phyloP scores from a whole-genome alignment of 1,140 invertebrate genomes.

The Drosophila sp. region DNA sequence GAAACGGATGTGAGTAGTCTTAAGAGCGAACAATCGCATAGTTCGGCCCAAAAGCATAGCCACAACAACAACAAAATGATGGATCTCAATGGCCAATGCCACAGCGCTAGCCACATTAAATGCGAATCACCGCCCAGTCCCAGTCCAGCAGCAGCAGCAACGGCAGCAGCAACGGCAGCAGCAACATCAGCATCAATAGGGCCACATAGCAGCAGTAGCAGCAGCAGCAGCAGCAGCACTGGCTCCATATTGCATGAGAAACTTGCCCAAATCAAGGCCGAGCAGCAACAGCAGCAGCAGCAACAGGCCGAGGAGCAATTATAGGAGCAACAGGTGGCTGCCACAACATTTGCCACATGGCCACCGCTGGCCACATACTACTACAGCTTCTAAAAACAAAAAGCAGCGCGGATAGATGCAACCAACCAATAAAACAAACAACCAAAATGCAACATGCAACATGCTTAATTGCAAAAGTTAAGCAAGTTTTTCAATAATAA shows the following conservation, averaged over 20 bases:
- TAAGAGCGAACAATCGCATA: conserved; percentile 66
- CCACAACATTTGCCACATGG: conserved; percentile 56
- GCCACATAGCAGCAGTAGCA: conserved; percentile 2
- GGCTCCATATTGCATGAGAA: conserved; percentile 76
- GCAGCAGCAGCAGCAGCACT: conserved; percentile 1
- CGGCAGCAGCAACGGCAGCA: conserved; percentile 8
- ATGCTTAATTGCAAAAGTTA: conserved; percentile 2
- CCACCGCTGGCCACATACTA: conserved; percentile 71
- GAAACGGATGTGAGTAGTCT: conserved; percentile 74
- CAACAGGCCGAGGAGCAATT: conserved; percentile 61
- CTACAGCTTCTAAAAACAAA: conserved; percentile 64
- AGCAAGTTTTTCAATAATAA: conserved; percentile 3
- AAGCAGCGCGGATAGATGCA: conserved; percentile 20
- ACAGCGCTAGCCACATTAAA: conserved; percentile 54
- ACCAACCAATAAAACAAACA: conserved; percentile 15
- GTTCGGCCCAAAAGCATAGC: conserved; percentile 24
- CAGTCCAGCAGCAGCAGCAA: conserved; percentile 21
- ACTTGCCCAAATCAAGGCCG: conserved; percentile 81
- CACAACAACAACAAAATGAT: conserved; percentile 62
- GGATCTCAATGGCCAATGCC: conserved; percentile 74
- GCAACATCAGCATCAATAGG: neutral
- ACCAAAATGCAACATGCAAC: neutral
- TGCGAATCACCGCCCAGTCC: conserved; percentile 39
- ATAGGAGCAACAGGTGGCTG: conserved; percentile 70
- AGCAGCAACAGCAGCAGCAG: conserved; percentile 52